Evolutionary conservation across 2,888 invertebrate genomes (phyloP).

Genomic region (Drosophila atripex): DNA sequence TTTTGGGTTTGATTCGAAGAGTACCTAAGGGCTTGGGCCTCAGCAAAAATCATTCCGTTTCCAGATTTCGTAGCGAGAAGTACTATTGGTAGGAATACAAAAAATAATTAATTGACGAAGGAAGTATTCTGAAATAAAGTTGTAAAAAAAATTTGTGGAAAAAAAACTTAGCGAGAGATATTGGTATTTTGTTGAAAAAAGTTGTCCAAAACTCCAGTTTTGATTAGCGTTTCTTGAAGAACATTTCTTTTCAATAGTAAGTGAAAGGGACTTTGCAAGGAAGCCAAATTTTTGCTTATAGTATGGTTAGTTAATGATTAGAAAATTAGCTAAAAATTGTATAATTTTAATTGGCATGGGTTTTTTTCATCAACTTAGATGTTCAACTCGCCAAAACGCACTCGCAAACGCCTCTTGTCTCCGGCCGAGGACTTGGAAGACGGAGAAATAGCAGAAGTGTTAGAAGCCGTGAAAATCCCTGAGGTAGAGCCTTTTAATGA

Average conservation of each 20-base stretch:
- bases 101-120: background rate
- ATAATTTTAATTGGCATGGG: background rate
- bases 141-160: background rate
- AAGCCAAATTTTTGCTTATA: too few species aligned
- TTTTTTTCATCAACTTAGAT: background rate
- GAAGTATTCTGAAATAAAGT: background rate
- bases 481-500: constrained; percentile 4
- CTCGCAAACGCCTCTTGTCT: background rate
- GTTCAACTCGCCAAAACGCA: background rate
- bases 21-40: background rate
- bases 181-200: background rate
- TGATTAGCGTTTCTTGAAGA: too few species aligned
- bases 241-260: too few species aligned
- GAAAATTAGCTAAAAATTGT: background rate
- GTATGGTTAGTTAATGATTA: background rate
- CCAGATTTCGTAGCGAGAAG: too few species aligned
- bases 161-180: background rate
- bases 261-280: too few species aligned
- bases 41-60: background rate
- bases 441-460: constrained; percentile 20
- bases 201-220: too few species aligned
- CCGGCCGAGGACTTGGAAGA: constrained; percentile 33
- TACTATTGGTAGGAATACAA: too few species aligned
- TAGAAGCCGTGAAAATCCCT: background rate
- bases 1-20: background rate